Evolutionary conservation across 2,113 vertebrate genomes (phyloP), one percentile per base, ranked within the genome.

Genomic region (Poeciliopsis occidentalis): DNA sequence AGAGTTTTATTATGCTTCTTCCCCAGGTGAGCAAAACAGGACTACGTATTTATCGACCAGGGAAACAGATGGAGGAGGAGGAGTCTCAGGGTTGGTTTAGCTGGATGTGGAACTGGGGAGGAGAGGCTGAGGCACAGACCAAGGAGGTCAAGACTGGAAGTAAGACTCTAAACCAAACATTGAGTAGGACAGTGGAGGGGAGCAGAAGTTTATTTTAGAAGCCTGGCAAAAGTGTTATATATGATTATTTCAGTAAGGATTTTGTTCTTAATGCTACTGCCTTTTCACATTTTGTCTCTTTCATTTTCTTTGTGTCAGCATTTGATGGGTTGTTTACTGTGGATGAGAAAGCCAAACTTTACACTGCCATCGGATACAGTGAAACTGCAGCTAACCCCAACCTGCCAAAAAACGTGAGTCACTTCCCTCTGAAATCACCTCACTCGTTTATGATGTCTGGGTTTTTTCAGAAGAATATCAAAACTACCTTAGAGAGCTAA

Each of bases 361-460:
- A 97, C 94, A 96, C 96, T 92, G 98, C 98, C 90, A 99, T 99
- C 80, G 98, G 97, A 72, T 99, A 99, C 88, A 99, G 98, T 83
- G 98, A 98, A 85, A 96, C 95, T 3, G 95, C 94, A 71, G 95
- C 94, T 71, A 98, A 99, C 92, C 96, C 95, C 85, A 99, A 97
- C 41, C 91, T 99, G 92, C 98, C 98, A 82, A 99, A 98, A 93
- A 87, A 95, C 71, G 98, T 99, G 92, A 94, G 97, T 89, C 15
- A 19, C 54, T 70, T 60, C 41, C 65, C 22, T 10, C 32, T 32
- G 10, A 54, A 61, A 64, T 30, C 67, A 19, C 34, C 30, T n/a
- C 67, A 22, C 17, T 64, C 32, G 39, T 8, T 63, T 31, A 3
- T 37, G 34, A 37, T 37, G 10, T 10, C 11, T 37, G 34, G 34